These are phyloP conservation scores for Pycnonotus jocosus DNA, from an alignment of 2,113 vertebrate species.

Conservation along the genomic window DNA sequence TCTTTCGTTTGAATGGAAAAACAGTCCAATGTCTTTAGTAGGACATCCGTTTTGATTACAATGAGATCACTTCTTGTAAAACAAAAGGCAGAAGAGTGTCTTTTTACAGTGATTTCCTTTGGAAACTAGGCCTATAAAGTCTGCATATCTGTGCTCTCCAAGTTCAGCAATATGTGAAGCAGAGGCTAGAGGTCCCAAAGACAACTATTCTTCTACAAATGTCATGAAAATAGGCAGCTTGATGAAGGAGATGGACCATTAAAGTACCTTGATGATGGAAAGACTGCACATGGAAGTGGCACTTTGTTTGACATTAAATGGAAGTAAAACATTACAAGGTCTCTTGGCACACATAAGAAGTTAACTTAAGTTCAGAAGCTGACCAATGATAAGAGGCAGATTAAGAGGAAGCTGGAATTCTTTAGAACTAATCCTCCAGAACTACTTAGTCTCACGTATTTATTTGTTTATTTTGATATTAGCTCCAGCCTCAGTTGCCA, in stretches of 20 bases:
- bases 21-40: neutral
- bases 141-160: neutral
- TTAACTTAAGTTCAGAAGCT: neutral
- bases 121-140: neutral
- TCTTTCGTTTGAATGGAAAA: slow-evolving; percentile 8
- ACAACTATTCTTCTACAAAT: neutral
- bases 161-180: neutral
- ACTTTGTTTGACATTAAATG: neutral
- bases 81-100: slow-evolving; percentile 30
- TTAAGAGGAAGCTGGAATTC: neutral
- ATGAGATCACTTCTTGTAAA: slow-evolving; percentile 36
- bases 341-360: neutral
- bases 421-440: neutral
- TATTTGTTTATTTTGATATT: slow-evolving; percentile 6
- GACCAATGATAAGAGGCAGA: neutral
- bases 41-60: neutral
- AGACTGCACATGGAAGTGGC: neutral
- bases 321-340: neutral
- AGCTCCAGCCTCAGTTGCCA: neutral
- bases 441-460: neutral
- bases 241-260: neutral
- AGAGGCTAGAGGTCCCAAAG: neutral
- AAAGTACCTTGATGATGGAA: neutral
- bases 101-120: slow-evolving; percentile 13
- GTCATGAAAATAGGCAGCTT: neutral